A percentile compares a stretch with the other conserved stretches of the same genome.
Conservation (phyloP, 2,113 vertebrate species). For the Hippocampus zosterae region DNA sequence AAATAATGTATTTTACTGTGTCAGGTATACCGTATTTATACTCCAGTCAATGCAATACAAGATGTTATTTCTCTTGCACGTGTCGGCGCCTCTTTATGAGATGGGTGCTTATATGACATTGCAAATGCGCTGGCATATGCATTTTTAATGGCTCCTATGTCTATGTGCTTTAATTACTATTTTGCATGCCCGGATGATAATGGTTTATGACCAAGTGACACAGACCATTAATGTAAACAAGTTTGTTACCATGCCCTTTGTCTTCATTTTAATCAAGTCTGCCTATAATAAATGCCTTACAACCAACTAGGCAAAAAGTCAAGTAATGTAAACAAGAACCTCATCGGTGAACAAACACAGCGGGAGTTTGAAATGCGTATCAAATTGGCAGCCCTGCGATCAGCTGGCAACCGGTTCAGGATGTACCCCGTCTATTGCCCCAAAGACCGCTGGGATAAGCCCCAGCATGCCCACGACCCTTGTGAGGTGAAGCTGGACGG, state of each 20-base stretch:
- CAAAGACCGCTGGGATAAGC: not conserved
- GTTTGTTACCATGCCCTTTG: not conserved
- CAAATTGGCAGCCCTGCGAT: too few species aligned
- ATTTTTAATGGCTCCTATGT: not conserved
- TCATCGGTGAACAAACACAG: not conserved
- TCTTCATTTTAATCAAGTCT: not conserved
- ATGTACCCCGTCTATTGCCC: too few species aligned
- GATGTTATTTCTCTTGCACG: not conserved
- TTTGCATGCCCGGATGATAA: not conserved
- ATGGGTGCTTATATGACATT: not conserved
- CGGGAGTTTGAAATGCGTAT: not conserved
- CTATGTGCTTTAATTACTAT: not conserved
- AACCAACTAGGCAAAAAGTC: not conserved
- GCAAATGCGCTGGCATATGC: not conserved
- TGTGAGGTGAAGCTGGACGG: too few species aligned
- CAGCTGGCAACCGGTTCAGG: too few species aligned
- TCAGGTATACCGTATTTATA: not conserved
- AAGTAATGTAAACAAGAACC: not conserved
- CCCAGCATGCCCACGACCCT: too few species aligned
- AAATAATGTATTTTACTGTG: too few species aligned
- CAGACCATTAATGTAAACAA: constrained; percentile 2
- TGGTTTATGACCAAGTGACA: constrained; percentile 2
- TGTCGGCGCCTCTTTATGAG: not conserved
- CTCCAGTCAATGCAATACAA: not conserved
- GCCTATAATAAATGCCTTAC: not conserved